Conservation (phyloP, 1,140 invertebrate species). For the Coenobita brevimanus region DNA sequence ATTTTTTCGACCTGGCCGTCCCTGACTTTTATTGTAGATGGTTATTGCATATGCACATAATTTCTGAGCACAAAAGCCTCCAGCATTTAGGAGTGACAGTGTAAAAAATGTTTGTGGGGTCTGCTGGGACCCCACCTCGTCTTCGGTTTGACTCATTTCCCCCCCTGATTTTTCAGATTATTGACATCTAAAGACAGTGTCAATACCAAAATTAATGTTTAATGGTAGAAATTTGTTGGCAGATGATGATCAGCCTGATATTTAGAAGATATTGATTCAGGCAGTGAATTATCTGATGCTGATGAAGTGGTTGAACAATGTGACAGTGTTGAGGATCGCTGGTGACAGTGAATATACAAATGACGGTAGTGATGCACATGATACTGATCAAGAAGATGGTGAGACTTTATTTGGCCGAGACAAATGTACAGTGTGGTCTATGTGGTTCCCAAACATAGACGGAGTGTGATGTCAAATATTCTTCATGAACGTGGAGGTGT, state of each 20-base stretch:
- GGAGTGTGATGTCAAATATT: not conserved
- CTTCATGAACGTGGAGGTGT: not conserved
- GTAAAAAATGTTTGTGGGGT: too few species aligned
- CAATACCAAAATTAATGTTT: constrained; percentile 1
- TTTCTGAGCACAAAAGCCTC: too few species aligned
- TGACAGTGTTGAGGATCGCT: too few species aligned
- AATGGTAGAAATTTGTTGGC: not conserved
- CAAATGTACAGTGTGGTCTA: constrained; percentile 8
- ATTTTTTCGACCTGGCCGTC: too few species aligned
- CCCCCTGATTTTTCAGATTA: too few species aligned
- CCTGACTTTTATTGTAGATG: too few species aligned
- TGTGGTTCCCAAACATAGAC: not conserved
- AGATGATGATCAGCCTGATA: not conserved
- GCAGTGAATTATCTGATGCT: not conserved
- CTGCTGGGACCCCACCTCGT: too few species aligned
- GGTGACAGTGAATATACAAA: not conserved
- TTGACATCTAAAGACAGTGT: not conserved
- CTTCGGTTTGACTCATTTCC: too few species aligned
- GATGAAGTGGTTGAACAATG: not conserved
- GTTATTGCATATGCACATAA: too few species aligned
- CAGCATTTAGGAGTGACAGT: too few species aligned
- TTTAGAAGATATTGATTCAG: not conserved
- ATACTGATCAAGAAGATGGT: too few species aligned
- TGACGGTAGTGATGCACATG: too few species aligned
- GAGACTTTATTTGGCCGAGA: not conserved